A percentile compares a stretch with the other conserved stretches of the same genome.
Evolutionary conservation across 1,140 invertebrate genomes (phyloP).

Genomic region (Philotrypesis tridentata): DNA sequence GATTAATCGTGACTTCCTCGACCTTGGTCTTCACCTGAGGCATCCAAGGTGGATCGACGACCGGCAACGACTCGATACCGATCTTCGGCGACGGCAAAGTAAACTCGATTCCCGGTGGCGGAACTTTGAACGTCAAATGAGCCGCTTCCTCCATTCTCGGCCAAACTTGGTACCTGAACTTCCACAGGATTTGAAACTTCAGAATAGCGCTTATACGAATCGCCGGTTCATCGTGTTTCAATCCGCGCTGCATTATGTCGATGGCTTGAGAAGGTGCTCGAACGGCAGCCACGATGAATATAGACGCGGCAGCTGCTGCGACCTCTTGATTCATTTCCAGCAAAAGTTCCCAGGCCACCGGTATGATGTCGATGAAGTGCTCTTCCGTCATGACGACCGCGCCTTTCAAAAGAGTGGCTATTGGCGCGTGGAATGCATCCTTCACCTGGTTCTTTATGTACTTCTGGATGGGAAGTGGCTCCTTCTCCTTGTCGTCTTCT

Average conservation of each 20-base stretch:
- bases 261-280: slow-evolving; percentile 90
- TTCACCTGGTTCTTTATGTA: slow-evolving; percentile 90
- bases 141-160: slow-evolving; percentile 98
- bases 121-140: slow-evolving; percentile 95
- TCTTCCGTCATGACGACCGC: slow-evolving; percentile 92
- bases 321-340: slow-evolving; percentile 87
- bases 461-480: slow-evolving; percentile 84
- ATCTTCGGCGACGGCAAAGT: slow-evolving; percentile 99
- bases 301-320: slow-evolving; percentile 86
- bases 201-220: slow-evolving; percentile 87
- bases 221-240: slow-evolving; percentile 87
- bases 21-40: slow-evolving; percentile 98
- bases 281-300: slow-evolving; percentile 94
- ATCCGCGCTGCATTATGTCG: slow-evolving; percentile 89
- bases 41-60: slow-evolving; percentile 99
- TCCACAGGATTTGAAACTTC: slow-evolving; percentile 96
- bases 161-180: slow-evolving; percentile 98
- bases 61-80: slow-evolving; percentile 93
- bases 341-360: slow-evolving; percentile 95
- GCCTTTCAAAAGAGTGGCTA: slow-evolving; percentile 93
- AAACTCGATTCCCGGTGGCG: slow-evolving; percentile 98
- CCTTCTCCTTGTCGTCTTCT: slow-evolving; percentile 70
- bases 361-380: slow-evolving; percentile 89
- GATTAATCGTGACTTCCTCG: slow-evolving; percentile 98
- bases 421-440: slow-evolving; percentile 91